Base-by-base conservation (phyloP, 2,797 vertebrate species). In the Eulemur albifrons region DNA sequence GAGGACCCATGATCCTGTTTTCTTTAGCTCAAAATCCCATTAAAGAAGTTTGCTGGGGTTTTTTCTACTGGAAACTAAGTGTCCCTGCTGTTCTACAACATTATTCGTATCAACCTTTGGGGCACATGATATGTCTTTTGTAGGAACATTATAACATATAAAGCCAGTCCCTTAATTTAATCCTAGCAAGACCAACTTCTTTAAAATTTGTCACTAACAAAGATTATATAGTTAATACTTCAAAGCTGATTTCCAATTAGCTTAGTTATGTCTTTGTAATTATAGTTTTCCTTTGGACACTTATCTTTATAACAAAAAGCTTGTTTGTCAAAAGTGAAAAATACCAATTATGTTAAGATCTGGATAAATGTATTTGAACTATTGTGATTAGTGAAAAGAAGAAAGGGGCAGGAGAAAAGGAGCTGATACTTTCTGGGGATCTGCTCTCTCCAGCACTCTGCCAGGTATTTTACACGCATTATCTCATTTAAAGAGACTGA, bases 91-190 rank as follows among this genome's bases (percentile, higher is more conserved):
- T 87, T 94, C 23, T 61, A 0, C 65, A 93, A 77, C 23, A 69
- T 45, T 23, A 59, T 94, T 87, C 50, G 20, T 72, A 18, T 96
- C 43, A 84, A 83, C 77, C 25, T 87, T 77, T 54, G 38, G 38
- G 35, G 18, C 8, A 52, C 0, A 1, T 54, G 6, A 20, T 40
- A 17, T 77, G 15, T 25, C 75, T 95, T 84, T 85, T 57, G 40
- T 21, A 96, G 83, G 43, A 97, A 73, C 15, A 14, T 27, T 30
- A 92, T 50, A 85, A 97, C 96, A 91, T 48, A 12, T 63, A 95
- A 90, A 92, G 75, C 15, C 15, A 73, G 40, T 43, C 25, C 45
- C 43, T 92, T 93, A 73, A 73, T 93, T 92, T 92, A 85, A 89
- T 69, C 21, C 38, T 32, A n/a, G 21, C 72, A 52, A 50, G 61